A percentile compares a stretch with the other conserved stretches of the same genome.
phyloP scores from a whole-genome alignment of 2,888 invertebrate genomes.

The Cyclophora albipunctata region DNA sequence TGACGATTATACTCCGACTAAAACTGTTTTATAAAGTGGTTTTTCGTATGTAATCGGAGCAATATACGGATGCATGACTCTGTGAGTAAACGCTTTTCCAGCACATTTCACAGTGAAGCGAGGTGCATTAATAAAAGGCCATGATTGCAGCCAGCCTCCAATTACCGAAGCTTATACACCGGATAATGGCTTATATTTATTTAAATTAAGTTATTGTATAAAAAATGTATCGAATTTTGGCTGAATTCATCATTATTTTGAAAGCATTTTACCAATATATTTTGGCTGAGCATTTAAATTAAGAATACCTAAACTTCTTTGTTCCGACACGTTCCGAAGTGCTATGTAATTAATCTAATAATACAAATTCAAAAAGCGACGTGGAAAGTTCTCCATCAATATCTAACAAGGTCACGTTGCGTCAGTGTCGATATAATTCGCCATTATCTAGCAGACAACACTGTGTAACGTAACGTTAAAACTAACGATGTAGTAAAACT shows the following conservation, averaged over 20 bases:
- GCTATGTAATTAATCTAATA: too few relatives aligned
- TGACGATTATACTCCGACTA: too few relatives aligned
- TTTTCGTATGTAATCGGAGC: too few relatives aligned
- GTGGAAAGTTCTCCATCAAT: not conserved
- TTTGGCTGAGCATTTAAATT: too few relatives aligned
- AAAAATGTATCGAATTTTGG: too few relatives aligned
- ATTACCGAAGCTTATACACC: slow-evolving; percentile 7
- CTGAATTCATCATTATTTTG: too few relatives aligned
- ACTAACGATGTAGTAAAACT: slow-evolving; percentile 49
- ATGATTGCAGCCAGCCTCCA: slow-evolving; percentile 12
- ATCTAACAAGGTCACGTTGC: not conserved
- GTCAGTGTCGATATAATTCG: not conserved
- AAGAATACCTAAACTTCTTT: too few relatives aligned
- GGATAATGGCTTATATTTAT: slow-evolving; percentile 2
- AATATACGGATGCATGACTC: too few relatives aligned
- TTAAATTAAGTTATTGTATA: not conserved
- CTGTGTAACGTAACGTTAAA: slow-evolving; percentile 30
- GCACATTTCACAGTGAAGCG: slow-evolving; percentile 6
- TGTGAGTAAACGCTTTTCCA: slow-evolving; percentile 3
- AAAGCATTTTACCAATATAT: too few relatives aligned
- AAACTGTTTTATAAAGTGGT: too few relatives aligned
- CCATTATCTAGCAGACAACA: slow-evolving; percentile 6
- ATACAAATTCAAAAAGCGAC: too few relatives aligned
- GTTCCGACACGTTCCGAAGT: too few relatives aligned
- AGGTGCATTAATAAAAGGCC: slow-evolving; percentile 14